Conservation (phyloP, 2,797 vertebrate genomes). For the Cercopithecus hamlyni region DNA sequence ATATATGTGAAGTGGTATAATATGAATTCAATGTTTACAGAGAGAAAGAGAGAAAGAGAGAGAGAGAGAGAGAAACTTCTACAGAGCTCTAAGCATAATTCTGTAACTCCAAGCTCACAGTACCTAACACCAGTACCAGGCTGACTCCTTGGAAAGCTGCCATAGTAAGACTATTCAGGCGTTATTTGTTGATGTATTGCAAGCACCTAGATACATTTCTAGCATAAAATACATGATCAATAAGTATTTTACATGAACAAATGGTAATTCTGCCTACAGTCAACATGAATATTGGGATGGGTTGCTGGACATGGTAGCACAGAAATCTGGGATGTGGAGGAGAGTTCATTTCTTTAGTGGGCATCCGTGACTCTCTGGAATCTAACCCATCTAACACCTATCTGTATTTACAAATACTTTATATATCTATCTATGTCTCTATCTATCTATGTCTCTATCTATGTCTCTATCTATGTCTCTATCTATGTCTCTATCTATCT, state of each 20-base stretch:
- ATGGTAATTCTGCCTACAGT: background rate
- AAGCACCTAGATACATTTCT: background rate
- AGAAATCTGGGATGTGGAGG: background rate
- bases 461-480: rapidly evolving
- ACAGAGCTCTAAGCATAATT: background rate
- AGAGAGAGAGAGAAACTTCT: background rate
- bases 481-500: background rate
- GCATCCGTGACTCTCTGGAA: background rate
- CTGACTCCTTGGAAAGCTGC: background rate
- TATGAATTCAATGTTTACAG: background rate
- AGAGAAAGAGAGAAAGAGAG: no score
- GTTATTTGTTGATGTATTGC: background rate
- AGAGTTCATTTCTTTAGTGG: background rate
- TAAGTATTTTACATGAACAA: background rate
- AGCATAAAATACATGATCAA: background rate
- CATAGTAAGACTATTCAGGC: background rate
- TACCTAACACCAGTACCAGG: background rate
- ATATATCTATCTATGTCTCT: background rate
- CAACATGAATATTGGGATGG: background rate
- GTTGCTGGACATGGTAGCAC: background rate
- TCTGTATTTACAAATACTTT: background rate
- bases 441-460: no score
- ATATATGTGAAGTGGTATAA: background rate
- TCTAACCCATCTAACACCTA: no score
- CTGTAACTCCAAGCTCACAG: background rate